Evolutionary conservation across 2,888 invertebrate species (phyloP).

Genomic region (Leucozona laternaria): DNA sequence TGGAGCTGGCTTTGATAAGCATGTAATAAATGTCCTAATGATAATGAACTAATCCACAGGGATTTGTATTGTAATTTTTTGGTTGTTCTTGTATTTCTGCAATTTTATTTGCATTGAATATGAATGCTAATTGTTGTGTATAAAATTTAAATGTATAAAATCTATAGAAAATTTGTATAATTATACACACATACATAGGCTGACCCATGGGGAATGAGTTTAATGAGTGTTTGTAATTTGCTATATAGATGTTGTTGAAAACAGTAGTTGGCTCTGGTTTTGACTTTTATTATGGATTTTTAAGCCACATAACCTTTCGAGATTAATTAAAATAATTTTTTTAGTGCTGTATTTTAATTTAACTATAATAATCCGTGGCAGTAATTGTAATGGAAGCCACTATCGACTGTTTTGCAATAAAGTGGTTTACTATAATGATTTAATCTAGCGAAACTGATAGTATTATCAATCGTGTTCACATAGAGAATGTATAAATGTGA

Average conservation of each 20-base stretch:
- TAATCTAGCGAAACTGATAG: slow-evolving; percentile 16
- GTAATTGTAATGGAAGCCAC: slow-evolving; percentile 18
- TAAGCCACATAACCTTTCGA: slow-evolving; percentile 13
- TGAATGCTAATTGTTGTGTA: slow-evolving; percentile 57
- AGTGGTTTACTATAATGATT: slow-evolving; percentile 34
- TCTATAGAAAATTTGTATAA: slow-evolving; percentile 40
- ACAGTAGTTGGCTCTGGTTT: slow-evolving; percentile 4
- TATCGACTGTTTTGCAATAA: slow-evolving; percentile 24
- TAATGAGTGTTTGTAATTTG: slow-evolving; percentile 17
- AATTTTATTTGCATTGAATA: slow-evolving; percentile 46
- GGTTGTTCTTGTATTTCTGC: neutral
- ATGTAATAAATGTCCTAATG: slow-evolving; percentile 61
- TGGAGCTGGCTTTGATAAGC: slow-evolving; percentile 47
- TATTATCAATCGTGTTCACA: slow-evolving; percentile 17
- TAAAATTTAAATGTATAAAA: slow-evolving; percentile 59
- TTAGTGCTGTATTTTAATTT: slow-evolving; percentile 28
- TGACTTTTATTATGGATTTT: slow-evolving; percentile 24
- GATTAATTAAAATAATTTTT: slow-evolving; percentile 43
- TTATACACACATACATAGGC: slow-evolving; percentile 13
- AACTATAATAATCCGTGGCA: slow-evolving; percentile 11
- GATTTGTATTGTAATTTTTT: slow-evolving; percentile 29
- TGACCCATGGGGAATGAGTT: slow-evolving; percentile 23
- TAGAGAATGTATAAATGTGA: neutral
- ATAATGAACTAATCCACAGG: slow-evolving; percentile 62
- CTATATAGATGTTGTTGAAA: neutral